phyloP scores from a whole-genome alignment of 2,797 vertebrate species.

The Sebastes umbrosus region DNA sequence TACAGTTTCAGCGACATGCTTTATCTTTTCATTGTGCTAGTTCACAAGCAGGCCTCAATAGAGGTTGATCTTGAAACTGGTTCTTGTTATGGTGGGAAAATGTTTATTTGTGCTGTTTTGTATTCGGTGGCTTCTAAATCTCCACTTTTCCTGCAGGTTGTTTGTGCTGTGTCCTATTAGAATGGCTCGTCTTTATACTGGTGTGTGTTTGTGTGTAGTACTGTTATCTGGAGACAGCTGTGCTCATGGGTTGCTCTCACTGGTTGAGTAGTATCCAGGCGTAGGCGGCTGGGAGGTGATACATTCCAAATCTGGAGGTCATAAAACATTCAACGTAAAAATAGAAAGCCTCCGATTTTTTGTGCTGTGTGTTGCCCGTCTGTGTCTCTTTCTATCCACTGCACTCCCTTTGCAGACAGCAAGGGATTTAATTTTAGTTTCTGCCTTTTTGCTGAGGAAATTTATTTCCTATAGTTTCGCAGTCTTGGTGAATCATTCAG shows the following conservation, averaged over 20 bases:
- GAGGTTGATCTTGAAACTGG: not conserved
- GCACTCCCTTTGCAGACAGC: not conserved
- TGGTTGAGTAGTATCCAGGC: conserved; percentile 57
- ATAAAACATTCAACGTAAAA: conserved; percentile 69
- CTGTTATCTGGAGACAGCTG: conserved; percentile 60
- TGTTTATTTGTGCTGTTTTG: not conserved
- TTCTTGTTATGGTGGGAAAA: not conserved
- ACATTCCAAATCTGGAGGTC: conserved; percentile 76
- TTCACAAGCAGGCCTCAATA: not conserved
- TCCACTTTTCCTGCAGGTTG: not conserved
- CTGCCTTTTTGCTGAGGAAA: not conserved
- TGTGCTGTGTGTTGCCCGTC: not conserved
- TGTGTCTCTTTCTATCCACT: conserved; percentile 9
- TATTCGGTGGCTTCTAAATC: not conserved
- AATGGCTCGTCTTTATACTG: not conserved
- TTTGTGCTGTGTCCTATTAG: conserved; percentile 2
- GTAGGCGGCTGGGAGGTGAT: conserved; percentile 70
- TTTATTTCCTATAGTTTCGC: not conserved
- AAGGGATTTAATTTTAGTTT: not conserved
- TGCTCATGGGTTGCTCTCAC: conserved; percentile 34
- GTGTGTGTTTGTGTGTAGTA: not conserved
- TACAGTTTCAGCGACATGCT: not conserved
- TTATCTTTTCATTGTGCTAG: not conserved
- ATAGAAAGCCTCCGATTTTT: conserved; percentile 69
- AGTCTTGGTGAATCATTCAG: not conserved